phyloP scores from a whole-genome alignment of 2,113 vertebrate species.

The Mohoua ochrocephala region DNA sequence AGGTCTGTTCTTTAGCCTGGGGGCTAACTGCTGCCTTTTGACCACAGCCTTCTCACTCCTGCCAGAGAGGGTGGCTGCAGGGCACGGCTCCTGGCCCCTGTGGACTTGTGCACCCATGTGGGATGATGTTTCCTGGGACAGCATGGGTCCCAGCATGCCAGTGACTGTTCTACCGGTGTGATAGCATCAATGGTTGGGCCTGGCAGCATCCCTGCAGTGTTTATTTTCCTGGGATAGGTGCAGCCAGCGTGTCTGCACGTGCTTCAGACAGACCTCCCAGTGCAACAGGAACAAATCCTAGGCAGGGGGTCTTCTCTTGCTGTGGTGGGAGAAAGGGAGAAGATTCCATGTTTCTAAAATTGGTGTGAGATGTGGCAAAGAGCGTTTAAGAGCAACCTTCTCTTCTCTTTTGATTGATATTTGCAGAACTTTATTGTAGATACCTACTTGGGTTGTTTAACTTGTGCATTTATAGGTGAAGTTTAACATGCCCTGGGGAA shows the following conservation, averaged over 20 bases:
- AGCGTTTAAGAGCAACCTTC: background rate
- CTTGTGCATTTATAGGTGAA: background rate
- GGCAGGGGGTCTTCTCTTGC: background rate
- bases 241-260: background rate
- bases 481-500: background rate
- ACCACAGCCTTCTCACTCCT: background rate
- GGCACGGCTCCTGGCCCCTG: background rate
- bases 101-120: background rate
- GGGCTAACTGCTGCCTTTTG: background rate
- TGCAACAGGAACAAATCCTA: background rate
- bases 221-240: background rate
- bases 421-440: background rate
- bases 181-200: background rate
- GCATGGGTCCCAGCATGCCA: background rate
- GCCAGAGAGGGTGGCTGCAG: background rate
- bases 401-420: background rate
- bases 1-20: background rate
- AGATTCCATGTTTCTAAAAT: background rate
- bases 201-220: background rate
- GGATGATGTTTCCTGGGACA: background rate
- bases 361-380: background rate
- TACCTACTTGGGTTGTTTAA: background rate
- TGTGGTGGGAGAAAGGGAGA: background rate
- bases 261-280: background rate
- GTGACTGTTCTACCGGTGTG: rapidly evolving